Conservation (phyloP, 2,888 invertebrate genomes). For the Augiades crinisus region DNA sequence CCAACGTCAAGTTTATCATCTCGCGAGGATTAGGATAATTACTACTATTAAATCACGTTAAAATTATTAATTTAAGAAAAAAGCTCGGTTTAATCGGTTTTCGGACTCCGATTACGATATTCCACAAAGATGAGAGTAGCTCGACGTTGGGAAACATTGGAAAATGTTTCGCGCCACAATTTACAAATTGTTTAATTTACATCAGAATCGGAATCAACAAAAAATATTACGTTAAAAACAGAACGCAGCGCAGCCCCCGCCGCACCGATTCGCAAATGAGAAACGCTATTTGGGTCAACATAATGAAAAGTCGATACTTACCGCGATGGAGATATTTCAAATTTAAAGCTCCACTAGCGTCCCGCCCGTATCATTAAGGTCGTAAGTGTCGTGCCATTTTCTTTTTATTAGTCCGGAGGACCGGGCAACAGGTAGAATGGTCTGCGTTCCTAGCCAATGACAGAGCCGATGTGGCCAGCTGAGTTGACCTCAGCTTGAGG, state of each 20-base stretch:
- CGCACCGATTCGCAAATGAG: neutral
- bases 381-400: constrained; percentile 12
- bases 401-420: constrained; percentile 6
- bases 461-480: constrained; percentile 37
- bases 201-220: too few species aligned
- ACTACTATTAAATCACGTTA: too few species aligned
- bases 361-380: constrained; percentile 15
- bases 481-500: constrained; percentile 38
- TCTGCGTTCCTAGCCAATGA: constrained; percentile 54
- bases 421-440: constrained; percentile 48
- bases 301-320: neutral
- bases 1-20: too few species aligned
- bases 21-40: too few species aligned
- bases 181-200: too few species aligned
- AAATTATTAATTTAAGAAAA: too few species aligned
- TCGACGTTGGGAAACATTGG: too few species aligned
- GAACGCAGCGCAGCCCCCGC: neutral
- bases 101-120: too few species aligned
- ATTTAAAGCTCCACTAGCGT: constrained; percentile 9
- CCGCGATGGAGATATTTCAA: neutral
- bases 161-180: too few species aligned
- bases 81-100: too few species aligned
- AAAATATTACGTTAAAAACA: neutral
- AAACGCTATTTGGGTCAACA: constrained; percentile 6
- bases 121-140: too few species aligned